Evolutionary conservation across 2,888 invertebrate species (phyloP).

Genomic region (Callinectes sapidus): DNA sequence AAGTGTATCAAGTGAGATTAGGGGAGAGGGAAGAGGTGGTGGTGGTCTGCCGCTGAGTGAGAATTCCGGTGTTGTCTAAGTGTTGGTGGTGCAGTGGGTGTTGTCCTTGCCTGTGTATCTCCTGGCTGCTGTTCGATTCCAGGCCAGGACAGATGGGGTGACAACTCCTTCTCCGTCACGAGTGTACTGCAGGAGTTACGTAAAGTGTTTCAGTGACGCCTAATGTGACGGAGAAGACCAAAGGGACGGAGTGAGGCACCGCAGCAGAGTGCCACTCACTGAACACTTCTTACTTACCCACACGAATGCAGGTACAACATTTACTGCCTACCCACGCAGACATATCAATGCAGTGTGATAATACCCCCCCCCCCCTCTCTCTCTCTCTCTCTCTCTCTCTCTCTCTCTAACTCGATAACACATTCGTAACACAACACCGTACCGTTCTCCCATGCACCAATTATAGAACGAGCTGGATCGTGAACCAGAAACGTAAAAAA

Average conservation of each 20-base stretch:
- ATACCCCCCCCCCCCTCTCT: not conserved
- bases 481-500: too few species aligned
- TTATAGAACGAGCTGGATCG: too few species aligned
- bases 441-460: too few species aligned
- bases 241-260: not conserved
- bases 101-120: not conserved
- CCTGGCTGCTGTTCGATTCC: not conserved
- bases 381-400: slow-evolving; percentile 1
- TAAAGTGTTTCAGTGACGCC: not conserved
- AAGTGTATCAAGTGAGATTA: not conserved
- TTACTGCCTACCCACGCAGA: not conserved
- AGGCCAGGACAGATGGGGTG: not conserved
- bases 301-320: not conserved
- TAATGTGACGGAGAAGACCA: not conserved
- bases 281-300: not conserved
- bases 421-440: not conserved
- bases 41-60: not conserved
- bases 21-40: not conserved
- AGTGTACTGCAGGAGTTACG: not conserved
- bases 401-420: not conserved
- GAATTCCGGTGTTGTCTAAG: not conserved
- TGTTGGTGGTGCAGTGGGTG: not conserved
- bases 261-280: not conserved
- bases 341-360: not conserved
- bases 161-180: too few species aligned